These are phyloP conservation scores for Lomographa bimaculata DNA, from an alignment of 2,888 invertebrate species.

Conservation along the genomic window DNA sequence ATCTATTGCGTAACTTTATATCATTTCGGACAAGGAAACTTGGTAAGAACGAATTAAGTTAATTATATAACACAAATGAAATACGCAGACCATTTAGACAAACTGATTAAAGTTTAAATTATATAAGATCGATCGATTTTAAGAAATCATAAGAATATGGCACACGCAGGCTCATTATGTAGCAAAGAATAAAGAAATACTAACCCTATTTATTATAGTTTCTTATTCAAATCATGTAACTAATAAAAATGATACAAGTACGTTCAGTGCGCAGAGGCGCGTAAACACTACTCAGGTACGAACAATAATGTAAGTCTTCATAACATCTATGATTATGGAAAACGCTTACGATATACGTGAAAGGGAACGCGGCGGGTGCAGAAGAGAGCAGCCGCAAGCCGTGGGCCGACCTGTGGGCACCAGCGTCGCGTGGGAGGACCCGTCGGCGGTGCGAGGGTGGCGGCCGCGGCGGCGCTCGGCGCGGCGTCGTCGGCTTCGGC, in stretches of 20 bases:
- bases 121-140: constrained; percentile 7
- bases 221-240: constrained; percentile 12
- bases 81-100: constrained; percentile 1
- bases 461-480: constrained; percentile 2
- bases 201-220: too few relatives aligned
- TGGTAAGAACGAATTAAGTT: constrained; percentile 1
- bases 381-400: constrained; percentile 28
- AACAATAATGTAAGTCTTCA: constrained; percentile 14
- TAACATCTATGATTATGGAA: constrained; percentile 17
- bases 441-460: constrained; percentile 36
- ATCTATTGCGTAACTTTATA: constrained; percentile 17
- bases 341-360: constrained; percentile 29
- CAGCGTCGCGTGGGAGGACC: constrained; percentile 53
- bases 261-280: constrained; percentile 4
- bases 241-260: constrained; percentile 13
- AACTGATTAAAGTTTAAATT: constrained; percentile 8
- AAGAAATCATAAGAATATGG: too few relatives aligned
- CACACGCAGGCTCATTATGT: too few relatives aligned
- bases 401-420: constrained; percentile 15
- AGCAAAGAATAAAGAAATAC: constrained; percentile 3
- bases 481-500: too few relatives aligned
- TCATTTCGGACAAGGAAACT: constrained; percentile 12
- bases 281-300: constrained; percentile 10
- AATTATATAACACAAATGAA: constrained; percentile 18
- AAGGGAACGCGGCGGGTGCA: constrained; percentile 34